These are phyloP conservation scores for Andrena fulva DNA, from an alignment of 2,888 invertebrate genomes.

Conservation along the genomic window DNA sequence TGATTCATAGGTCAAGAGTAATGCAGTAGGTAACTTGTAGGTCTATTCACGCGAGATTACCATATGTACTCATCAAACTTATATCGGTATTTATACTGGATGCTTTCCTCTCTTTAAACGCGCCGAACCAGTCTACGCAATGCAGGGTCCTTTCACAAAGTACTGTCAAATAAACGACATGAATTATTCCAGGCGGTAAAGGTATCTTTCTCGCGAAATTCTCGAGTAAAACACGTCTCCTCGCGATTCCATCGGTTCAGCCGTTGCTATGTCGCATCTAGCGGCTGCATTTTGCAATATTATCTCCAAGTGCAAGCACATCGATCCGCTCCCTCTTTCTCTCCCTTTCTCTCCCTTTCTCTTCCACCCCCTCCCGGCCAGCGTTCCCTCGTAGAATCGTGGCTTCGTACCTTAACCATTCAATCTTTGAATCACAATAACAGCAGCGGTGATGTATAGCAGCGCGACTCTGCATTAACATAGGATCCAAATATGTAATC, in stretches of 20 bases:
- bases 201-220: constrained; percentile 9
- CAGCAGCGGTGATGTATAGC: constrained; percentile 69
- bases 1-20: too few species aligned
- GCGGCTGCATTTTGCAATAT: constrained; percentile 65
- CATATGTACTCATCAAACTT: too few species aligned
- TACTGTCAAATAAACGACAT: too few species aligned
- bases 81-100: too few species aligned
- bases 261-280: constrained; percentile 38
- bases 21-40: too few species aligned
- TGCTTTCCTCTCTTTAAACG: too few species aligned
- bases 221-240: neutral
- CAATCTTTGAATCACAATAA: constrained; percentile 75
- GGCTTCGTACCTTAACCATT: constrained; percentile 70
- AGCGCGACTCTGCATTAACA: constrained; percentile 71
- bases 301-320: constrained; percentile 67
- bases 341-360: constrained; percentile 15
- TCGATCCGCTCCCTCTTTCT: constrained; percentile 64
- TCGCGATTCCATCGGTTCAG: constrained; percentile 38
- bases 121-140: too few species aligned
- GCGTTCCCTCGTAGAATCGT: constrained; percentile 50
- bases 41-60: too few species aligned
- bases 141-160: too few species aligned
- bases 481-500: constrained; percentile 75
- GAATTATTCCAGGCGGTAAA: neutral
- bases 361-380: constrained; percentile 11